Evolutionary conservation across 1,140 invertebrate species (phyloP).

Genomic region (Drosophila kurseongensis): DNA sequence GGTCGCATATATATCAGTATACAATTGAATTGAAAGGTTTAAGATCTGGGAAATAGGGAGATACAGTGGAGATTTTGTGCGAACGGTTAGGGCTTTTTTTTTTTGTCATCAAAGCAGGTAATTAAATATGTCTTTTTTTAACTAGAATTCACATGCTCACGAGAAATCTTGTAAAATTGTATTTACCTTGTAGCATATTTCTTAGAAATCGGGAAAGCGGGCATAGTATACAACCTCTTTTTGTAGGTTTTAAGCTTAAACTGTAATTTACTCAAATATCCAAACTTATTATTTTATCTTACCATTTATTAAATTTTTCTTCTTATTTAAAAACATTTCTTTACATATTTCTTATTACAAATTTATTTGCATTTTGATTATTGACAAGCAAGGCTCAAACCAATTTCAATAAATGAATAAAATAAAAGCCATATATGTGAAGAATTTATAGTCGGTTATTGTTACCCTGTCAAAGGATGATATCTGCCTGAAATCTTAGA

Average conservation of each 20-base stretch:
- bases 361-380: too few species aligned
- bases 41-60: not conserved
- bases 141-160: not conserved
- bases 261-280: too few species aligned
- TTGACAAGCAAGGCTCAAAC: too few species aligned
- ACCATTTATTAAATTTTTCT: too few species aligned
- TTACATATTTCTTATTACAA: too few species aligned
- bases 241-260: not conserved
- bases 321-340: too few species aligned
- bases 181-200: not conserved
- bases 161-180: not conserved
- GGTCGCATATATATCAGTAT: constrained; percentile 9
- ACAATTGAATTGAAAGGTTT: not conserved
- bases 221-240: not conserved
- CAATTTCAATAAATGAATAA: too few species aligned
- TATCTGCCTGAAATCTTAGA: constrained; percentile 2
- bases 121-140: constrained; percentile 3
- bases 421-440: not conserved
- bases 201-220: not conserved
- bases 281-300: too few species aligned
- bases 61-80: not conserved
- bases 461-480: constrained; percentile 5
- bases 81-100: not conserved
- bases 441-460: not conserved
- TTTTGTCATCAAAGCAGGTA: not conserved